These are phyloP conservation scores for Philotrypesis tridentata DNA, from an alignment of 1,140 invertebrate genomes.

Conservation along the genomic window DNA sequence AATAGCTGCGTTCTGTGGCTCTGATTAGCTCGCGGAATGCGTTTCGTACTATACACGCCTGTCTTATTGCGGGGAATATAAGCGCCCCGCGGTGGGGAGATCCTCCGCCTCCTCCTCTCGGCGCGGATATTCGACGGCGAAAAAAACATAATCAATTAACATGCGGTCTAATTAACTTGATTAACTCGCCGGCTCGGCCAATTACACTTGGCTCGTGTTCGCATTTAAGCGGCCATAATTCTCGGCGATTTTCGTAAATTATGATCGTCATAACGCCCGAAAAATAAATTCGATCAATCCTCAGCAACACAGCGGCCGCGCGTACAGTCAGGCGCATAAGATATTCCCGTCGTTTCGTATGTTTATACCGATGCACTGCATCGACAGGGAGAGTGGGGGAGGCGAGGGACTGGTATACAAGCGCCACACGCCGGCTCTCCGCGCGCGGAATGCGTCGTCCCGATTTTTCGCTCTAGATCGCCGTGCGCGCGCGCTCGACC, in stretches of 20 bases:
- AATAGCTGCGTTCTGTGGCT: background rate
- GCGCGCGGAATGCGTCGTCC: constrained; percentile 29
- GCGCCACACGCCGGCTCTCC: background rate
- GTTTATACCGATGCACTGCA: too few species aligned
- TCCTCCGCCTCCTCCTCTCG: too few species aligned
- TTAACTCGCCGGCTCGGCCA: background rate
- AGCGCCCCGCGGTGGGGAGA: background rate
- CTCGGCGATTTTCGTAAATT: constrained; percentile 13
- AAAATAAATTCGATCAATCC: constrained; percentile 9
- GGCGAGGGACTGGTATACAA: background rate
- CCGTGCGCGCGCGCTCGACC: background rate
- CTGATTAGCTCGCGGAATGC: background rate
- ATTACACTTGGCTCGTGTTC: background rate
- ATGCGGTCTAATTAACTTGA: constrained; percentile 5
- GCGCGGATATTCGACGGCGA: too few species aligned
- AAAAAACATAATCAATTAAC: constrained; percentile 19
- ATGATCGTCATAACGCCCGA: constrained; percentile 3
- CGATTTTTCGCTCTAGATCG: constrained; percentile 35
- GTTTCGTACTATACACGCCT: too few species aligned
- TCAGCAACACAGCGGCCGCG: background rate
- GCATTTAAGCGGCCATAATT: background rate
- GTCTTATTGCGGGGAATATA: too few species aligned
- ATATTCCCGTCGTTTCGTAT: too few species aligned
- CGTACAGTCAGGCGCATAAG: too few species aligned
- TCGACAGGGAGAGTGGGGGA: background rate